These are phyloP conservation scores for Denticeps clupeoides DNA, from an alignment of 2,797 vertebrate species.

Conservation along the genomic window DNA sequence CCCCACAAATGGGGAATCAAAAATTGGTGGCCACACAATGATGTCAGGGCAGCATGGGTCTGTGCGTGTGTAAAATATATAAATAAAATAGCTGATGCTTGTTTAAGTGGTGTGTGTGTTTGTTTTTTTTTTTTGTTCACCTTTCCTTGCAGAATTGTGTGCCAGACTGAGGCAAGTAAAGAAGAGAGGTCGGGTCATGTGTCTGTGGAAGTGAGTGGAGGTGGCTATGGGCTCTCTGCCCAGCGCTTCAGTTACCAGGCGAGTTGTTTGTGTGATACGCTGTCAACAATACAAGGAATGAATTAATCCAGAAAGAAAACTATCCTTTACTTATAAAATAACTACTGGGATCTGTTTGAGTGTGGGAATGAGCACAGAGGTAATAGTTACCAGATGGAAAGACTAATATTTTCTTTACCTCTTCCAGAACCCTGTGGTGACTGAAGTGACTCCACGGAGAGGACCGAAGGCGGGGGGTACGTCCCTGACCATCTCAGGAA, in stretches of 20 bases:
- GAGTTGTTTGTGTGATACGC: slow-evolving; percentile 1
- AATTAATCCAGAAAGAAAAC: too few relatives aligned
- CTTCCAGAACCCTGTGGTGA: slow-evolving; percentile 75
- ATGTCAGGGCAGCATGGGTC: too few relatives aligned
- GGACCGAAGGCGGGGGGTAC: slow-evolving; percentile 89
- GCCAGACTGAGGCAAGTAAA: slow-evolving; percentile 62
- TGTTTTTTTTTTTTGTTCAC: background rate
- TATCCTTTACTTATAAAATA: too few relatives aligned
- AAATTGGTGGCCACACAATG: too few relatives aligned
- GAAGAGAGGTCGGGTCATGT: slow-evolving; percentile 61
- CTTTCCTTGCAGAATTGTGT: slow-evolving; percentile 71
- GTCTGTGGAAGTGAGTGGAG: slow-evolving; percentile 73
- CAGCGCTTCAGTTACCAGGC: slow-evolving; percentile 87
- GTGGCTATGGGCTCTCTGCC: slow-evolving; percentile 68
- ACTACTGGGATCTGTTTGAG: too few relatives aligned
- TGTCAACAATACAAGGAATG: too few relatives aligned
- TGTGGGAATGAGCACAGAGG: too few relatives aligned
- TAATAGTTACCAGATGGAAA: too few relatives aligned
- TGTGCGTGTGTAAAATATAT: background rate
- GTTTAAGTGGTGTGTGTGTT: background rate
- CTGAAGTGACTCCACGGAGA: slow-evolving; percentile 67
- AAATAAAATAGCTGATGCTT: background rate
- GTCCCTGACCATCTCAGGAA: slow-evolving; percentile 69
- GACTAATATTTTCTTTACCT: too few relatives aligned
- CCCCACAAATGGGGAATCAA: too few relatives aligned